Evolutionary conservation across 2,797 vertebrate genomes (phyloP).

Genomic region (Siniperca scherzeri): DNA sequence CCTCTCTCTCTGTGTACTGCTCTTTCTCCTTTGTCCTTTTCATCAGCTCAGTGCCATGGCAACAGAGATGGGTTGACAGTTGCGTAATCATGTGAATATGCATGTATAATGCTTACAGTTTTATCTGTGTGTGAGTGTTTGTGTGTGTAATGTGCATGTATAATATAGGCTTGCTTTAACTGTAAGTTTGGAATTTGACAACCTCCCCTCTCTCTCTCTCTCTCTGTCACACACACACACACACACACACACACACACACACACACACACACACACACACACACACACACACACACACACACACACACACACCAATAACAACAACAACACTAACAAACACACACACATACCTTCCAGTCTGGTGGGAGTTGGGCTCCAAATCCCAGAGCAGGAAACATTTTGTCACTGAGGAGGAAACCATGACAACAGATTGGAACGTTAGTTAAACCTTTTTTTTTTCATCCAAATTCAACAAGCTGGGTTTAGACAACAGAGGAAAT

Average conservation of each 20-base stretch:
- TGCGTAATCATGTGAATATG: constrained; percentile 88
- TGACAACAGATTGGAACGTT: constrained; percentile 77
- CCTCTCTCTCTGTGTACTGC: constrained; percentile 43
- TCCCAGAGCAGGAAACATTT: constrained; percentile 99
- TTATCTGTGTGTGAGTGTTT: constrained; percentile 51
- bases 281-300: constrained; percentile 32
- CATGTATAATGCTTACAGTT: constrained; percentile 73
- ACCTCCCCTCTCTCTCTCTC: not conserved
- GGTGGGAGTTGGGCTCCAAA: constrained; percentile 98
- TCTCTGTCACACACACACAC: constrained; percentile 2
- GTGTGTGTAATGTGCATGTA: constrained; percentile 32
- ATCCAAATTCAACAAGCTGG: constrained; percentile 59
- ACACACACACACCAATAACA: constrained; percentile 4
- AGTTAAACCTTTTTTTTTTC: constrained; percentile 49
- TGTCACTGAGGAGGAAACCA: constrained; percentile 89
- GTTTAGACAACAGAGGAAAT: constrained; percentile 67
- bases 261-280: constrained; percentile 26
- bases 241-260: constrained; percentile 17
- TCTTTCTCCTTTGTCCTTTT: constrained; percentile 83
- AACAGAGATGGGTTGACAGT: constrained; percentile 88
- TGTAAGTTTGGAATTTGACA: constrained; percentile 31
- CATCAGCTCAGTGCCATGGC: constrained; percentile 85
- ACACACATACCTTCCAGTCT: constrained; percentile 94
- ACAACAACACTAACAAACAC: not conserved
- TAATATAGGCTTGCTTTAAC: constrained; percentile 20